phyloP scores from a whole-genome alignment of 2,797 vertebrate species.

The Limosa lapponica region DNA sequence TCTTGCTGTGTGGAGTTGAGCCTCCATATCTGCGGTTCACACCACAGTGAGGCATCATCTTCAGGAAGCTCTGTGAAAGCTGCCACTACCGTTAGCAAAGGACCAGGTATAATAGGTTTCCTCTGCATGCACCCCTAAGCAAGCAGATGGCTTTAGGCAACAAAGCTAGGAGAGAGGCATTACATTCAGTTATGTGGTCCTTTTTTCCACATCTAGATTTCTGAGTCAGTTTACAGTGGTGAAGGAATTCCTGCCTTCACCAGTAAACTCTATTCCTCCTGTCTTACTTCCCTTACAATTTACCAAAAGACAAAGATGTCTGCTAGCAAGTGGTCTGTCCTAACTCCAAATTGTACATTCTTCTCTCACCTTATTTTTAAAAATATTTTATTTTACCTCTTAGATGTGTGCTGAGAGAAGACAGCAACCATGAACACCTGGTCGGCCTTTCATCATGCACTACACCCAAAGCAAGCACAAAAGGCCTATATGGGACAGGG shows the following conservation, averaged over 20 bases:
- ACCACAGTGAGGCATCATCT: neutral
- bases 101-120: neutral
- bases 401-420: neutral
- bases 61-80: neutral
- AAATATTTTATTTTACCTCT: neutral
- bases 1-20: neutral
- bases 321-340: neutral
- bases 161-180: rapidly evolving
- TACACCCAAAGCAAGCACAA: neutral
- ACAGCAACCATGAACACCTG: neutral
- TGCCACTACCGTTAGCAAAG: neutral
- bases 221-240: neutral
- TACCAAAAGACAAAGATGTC: neutral
- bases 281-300: neutral
- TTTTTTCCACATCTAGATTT: neutral
- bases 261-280: neutral
- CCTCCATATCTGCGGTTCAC: neutral
- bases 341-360: neutral
- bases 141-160: neutral
- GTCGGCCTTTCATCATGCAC: neutral
- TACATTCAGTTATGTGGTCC: neutral
- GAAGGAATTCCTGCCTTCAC: neutral
- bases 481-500: neutral
- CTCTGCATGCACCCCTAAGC: neutral
- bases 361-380: neutral